phyloP scores from a whole-genome alignment of 2,888 invertebrate species.

The Eulithis prunata region DNA sequence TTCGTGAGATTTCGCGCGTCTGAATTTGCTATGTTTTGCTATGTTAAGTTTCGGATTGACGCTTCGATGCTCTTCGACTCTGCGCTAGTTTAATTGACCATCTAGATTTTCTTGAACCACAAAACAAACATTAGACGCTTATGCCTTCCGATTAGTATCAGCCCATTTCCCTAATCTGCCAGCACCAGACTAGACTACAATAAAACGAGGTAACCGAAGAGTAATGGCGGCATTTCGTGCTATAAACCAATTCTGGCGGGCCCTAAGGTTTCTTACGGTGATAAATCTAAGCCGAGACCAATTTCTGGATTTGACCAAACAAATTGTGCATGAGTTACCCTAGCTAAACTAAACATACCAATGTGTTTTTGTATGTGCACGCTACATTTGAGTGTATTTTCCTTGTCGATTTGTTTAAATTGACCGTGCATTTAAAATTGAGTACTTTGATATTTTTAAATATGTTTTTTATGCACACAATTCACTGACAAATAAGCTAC shows the following conservation, averaged over 20 bases:
- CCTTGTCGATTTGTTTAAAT: background rate
- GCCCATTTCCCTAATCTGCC: constrained; percentile 19
- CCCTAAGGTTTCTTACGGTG: constrained; percentile 12
- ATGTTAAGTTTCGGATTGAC: no score
- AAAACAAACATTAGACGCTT: background rate
- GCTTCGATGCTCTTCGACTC: no score
- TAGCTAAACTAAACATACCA: background rate
- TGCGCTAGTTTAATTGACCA: no score
- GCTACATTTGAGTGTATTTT: background rate
- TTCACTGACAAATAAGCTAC: no score
- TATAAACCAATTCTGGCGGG: constrained; percentile 27
- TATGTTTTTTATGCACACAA: no score
- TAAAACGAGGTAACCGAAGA: constrained; percentile 20
- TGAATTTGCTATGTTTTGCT: no score
- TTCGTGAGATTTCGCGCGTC: no score
- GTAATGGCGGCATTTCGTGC: constrained; percentile 25
- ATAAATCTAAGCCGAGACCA: constrained; percentile 26
- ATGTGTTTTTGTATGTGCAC: background rate
- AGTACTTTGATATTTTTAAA: no score
- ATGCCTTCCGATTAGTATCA: constrained; percentile 7
- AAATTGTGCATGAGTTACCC: constrained; percentile 13
- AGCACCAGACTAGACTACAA: background rate
- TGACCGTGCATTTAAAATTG: no score
- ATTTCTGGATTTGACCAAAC: constrained; percentile 32
- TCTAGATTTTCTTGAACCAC: no score